These are phyloP conservation scores for Corydoras sp. DNA, from an alignment of 2,113 vertebrate genomes.

Conservation along the genomic window DNA sequence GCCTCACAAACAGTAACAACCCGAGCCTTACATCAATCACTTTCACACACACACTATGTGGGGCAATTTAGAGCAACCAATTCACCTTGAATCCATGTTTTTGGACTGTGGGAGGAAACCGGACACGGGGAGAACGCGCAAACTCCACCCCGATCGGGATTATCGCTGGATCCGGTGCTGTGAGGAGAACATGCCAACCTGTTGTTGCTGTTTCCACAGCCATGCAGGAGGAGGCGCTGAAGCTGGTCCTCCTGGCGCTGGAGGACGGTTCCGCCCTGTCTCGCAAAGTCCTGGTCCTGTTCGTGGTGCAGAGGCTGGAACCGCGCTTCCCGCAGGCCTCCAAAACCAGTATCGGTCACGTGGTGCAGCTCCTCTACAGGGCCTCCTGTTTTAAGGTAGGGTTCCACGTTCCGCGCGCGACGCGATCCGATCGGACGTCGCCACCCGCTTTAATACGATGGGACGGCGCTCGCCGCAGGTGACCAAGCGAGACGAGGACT, in stretches of 20 bases:
- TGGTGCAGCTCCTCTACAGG: slow-evolving; percentile 96
- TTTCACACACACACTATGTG: too few relatives aligned
- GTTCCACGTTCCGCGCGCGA: slow-evolving; percentile 17
- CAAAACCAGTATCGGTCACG: slow-evolving; percentile 97
- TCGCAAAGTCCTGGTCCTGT: slow-evolving; percentile 93
- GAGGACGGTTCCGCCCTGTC: slow-evolving; percentile 95
- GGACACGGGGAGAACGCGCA: too few relatives aligned
- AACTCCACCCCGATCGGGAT: too few relatives aligned
- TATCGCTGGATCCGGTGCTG: too few relatives aligned
- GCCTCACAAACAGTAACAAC: too few relatives aligned
- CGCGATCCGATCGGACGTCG: too few relatives aligned
- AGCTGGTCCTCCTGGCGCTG: slow-evolving; percentile 89
- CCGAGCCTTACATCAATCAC: too few relatives aligned
- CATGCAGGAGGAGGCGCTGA: slow-evolving; percentile 97
- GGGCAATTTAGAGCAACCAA: too few relatives aligned
- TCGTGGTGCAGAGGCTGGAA: slow-evolving; percentile 95
- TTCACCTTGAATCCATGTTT: too few relatives aligned
- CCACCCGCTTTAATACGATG: too few relatives aligned
- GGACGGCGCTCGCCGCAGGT: slow-evolving; percentile 64
- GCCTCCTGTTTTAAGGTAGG: slow-evolving; percentile 96
- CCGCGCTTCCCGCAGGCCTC: slow-evolving; percentile 95
- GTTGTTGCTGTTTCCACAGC: slow-evolving; percentile 57
- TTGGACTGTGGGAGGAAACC: too few relatives aligned
- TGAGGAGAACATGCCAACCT: too few relatives aligned
- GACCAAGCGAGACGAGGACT: slow-evolving; percentile 96